Evolutionary conservation across 2,113 vertebrate species (phyloP), one percentile per base, ranked within the genome.

Genomic region (Thalassoma bifasciatum): DNA sequence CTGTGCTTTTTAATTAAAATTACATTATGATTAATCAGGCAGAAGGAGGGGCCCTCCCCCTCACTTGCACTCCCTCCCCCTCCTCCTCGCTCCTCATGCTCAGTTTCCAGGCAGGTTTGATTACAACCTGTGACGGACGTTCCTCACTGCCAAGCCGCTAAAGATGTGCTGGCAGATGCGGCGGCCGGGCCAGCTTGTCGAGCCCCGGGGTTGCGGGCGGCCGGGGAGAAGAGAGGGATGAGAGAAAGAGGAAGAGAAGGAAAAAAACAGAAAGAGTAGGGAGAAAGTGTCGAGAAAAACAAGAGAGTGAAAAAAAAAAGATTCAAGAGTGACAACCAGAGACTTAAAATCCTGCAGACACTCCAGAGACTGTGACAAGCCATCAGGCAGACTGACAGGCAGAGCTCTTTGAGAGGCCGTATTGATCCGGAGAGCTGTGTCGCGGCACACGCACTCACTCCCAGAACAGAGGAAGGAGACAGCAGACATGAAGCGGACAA

Each of bases 1-100:
- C 98, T 97, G 96, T 96, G 97, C 96, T 98, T 99, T 99, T 99
- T 98, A 98, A 99, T 99, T 99, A 99, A 99, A 98, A 98, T 97
- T 98, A 98, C 96, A 99, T 99, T 99, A 98, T 96, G 97, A 96
- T 97, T 97, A 98, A 98, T 97, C 97, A 98, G 96, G 95, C 96
- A 97, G 96, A 97, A 97, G 96, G 96, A 95, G 86, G 88, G 78
- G 89, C 86, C 85, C 87, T 83, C 88, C 90, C 79, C 75, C 84
- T 80, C 81, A 77, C 86, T 77, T 72, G 75, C 89, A 34, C 79
- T 81, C 67, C 75, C 63, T 68, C 80, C 75, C 26, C 82, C 72
- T 63, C 42, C 79, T 68, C 77, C 65, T 44, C 56, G 75, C 66
- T 75, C 83, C 79, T 85, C 82, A 84, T 75, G 85, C 81, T 86